Conservation (phyloP, 2,888 invertebrate genomes). For the Morpho helenor region DNA sequence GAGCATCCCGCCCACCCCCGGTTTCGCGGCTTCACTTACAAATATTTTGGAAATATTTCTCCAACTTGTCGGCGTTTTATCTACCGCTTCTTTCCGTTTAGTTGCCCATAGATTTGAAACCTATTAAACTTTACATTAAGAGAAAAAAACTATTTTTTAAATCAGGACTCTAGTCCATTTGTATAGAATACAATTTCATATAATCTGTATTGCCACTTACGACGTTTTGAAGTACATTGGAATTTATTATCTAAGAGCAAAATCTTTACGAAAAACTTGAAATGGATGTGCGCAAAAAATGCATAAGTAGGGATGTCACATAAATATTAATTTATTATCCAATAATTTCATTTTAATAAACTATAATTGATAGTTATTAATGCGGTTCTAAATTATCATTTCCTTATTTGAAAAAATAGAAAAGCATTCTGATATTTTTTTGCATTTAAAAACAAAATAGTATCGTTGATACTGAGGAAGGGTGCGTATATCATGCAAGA, state of each 20-base stretch:
- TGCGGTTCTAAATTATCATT: conserved; percentile 6
- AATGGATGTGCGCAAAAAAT: conserved; percentile 71
- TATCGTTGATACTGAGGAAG: not conserved
- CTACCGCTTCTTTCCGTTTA: conserved; percentile 76
- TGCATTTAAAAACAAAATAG: not conserved
- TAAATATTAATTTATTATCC: conserved; percentile 33
- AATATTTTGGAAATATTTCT: conserved; percentile 79
- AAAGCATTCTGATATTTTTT: not conserved
- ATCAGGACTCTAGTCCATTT: conserved; percentile 22
- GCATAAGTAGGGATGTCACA: conserved; percentile 52
- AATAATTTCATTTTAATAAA: conserved; percentile 30
- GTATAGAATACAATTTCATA: not conserved
- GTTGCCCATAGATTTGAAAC: conserved; percentile 53
- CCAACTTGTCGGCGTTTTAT: conserved; percentile 75
- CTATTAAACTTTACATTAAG: conserved; percentile 5
- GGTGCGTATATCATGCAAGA: too few species aligned
- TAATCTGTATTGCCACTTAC: conserved; percentile 16
- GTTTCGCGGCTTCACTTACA: conserved; percentile 63
- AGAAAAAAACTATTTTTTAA: conserved; percentile 1
- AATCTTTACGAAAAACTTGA: conserved; percentile 72
- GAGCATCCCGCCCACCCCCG: conserved; percentile 41
- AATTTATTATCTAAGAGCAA: conserved; percentile 67
- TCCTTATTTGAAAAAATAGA: not conserved
- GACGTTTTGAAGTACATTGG: conserved; percentile 21
- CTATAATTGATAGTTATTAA: conserved; percentile 21